Conservation (phyloP, 1,140 invertebrate genomes). For the Leguminivora glycinivorella region DNA sequence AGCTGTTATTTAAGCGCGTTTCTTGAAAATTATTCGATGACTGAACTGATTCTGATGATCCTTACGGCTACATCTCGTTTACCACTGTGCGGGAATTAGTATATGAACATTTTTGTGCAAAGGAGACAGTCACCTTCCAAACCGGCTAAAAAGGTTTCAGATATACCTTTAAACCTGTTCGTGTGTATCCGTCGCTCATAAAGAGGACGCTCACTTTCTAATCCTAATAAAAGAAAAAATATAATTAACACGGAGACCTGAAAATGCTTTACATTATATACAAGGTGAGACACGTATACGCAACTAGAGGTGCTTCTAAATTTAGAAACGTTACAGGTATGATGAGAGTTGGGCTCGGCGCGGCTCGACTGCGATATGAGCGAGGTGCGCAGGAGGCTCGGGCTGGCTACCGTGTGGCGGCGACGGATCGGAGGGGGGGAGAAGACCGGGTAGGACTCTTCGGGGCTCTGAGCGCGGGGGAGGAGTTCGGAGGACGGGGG, state of each 20-base stretch:
- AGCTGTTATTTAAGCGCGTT: conserved; percentile 23
- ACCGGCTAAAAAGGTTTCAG: conserved; percentile 35
- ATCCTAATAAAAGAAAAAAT: conserved; percentile 47
- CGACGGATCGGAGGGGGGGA: conserved; percentile 85
- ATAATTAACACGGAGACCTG: conserved; percentile 37
- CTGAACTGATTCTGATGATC: background rate
- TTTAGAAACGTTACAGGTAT: conserved; percentile 85
- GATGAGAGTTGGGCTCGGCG: conserved; percentile 85
- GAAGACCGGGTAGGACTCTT: conserved; percentile 91
- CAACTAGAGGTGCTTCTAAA: conserved; percentile 3
- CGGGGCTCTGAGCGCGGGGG: conserved; percentile 82
- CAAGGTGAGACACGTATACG: conserved; percentile 45
- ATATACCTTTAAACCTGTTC: conserved; percentile 67
- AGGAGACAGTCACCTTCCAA: conserved; percentile 42
- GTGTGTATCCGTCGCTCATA: conserved; percentile 52
- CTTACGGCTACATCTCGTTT: background rate
- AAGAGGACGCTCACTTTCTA: conserved; percentile 54
- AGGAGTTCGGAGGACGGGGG: conserved; percentile 86
- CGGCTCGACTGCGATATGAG: conserved; percentile 85
- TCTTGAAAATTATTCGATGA: conserved; percentile 20
- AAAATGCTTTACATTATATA: conserved; percentile 69
- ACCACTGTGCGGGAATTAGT: conserved; percentile 21
- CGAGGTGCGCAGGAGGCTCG: conserved; percentile 80
- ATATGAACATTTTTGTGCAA: conserved; percentile 21
- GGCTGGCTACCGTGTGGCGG: conserved; percentile 70